Conservation (phyloP, 2,888 invertebrate species). For the Margaritifera margaritifera region DNA sequence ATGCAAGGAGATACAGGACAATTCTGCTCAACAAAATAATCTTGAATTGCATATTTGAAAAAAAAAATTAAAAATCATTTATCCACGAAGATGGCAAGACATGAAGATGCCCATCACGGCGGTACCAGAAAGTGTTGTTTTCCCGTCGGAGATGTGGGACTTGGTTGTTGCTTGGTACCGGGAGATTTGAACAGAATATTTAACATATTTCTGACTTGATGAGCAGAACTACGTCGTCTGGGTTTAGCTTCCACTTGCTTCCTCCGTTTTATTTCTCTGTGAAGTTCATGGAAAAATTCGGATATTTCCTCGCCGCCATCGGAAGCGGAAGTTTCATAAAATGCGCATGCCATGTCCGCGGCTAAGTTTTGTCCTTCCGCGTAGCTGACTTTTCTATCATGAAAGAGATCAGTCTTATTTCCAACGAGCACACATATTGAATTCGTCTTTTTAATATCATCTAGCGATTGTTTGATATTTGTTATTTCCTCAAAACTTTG, state of each 20-base stretch:
- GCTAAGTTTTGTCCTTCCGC: conserved; percentile 66
- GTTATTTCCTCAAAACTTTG: conserved; percentile 62
- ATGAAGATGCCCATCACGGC: too few species aligned
- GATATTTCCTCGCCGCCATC: conserved; percentile 68
- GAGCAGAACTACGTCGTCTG: conserved; percentile 67
- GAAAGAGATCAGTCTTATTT: conserved; percentile 66
- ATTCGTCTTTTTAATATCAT: conserved; percentile 64
- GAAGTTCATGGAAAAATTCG: conserved; percentile 69
- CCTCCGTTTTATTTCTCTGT: conserved; percentile 66
- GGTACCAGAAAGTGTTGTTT: too few species aligned
- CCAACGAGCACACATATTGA: conserved; percentile 67
- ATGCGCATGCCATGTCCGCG: conserved; percentile 65
- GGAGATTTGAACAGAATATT: conserved; percentile 52
- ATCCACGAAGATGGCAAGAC: too few species aligned
- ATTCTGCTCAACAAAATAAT: too few species aligned
- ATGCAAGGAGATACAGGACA: too few species aligned
- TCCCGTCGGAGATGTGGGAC: too few species aligned
- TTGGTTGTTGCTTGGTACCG: too few species aligned
- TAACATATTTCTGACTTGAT: conserved; percentile 59
- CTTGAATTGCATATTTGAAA: too few species aligned
- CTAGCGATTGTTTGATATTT: conserved; percentile 59
- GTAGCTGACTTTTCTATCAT: conserved; percentile 58
- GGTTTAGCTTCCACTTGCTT: conserved; percentile 62
- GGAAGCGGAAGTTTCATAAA: conserved; percentile 69
- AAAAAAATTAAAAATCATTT: too few species aligned